Evolutionary conservation across 2,113 vertebrate genomes (phyloP).

Genomic region (Rhizomys pruinosus): DNA sequence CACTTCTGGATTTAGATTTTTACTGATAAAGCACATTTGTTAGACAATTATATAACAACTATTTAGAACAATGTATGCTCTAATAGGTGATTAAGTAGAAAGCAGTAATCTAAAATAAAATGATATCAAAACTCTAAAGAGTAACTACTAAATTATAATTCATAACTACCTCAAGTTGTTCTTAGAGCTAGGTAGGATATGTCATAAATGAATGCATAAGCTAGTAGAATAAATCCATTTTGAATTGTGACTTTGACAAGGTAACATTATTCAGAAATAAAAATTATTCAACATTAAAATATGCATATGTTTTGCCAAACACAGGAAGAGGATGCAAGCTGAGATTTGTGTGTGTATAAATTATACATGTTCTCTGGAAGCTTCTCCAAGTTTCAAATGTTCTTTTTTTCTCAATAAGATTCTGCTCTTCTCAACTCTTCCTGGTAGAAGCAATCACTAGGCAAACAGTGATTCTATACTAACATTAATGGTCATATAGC

Average conservation of each 20-base stretch:
- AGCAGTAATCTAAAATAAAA: conserved; percentile 43
- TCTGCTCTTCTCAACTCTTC: conserved; percentile 18
- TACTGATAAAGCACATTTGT: conserved; percentile 69
- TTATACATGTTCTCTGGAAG: conserved; percentile 52
- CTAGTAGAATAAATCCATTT: conserved; percentile 38
- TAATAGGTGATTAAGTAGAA: conserved; percentile 71
- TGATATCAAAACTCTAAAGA: conserved; percentile 63
- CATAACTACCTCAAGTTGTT: conserved; percentile 58
- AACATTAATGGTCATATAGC: background rate
- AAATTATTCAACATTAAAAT: background rate
- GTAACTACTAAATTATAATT: conserved; percentile 62
- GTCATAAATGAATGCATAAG: conserved; percentile 47
- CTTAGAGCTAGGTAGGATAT: conserved; percentile 35
- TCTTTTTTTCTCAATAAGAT: conserved; percentile 46
- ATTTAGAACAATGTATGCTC: conserved; percentile 63
- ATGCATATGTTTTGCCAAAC: conserved; percentile 22
- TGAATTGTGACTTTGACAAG: conserved; percentile 59
- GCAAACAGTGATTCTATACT: background rate
- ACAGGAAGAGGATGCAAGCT: background rate
- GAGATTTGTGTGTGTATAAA: conserved; percentile 2
- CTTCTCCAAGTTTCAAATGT: conserved; percentile 52
- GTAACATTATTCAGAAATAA: conserved; percentile 50
- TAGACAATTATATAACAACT: conserved; percentile 71
- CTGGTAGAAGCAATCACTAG: conserved; percentile 1
- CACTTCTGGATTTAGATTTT: conserved; percentile 77